Conservation (phyloP, 2,113 vertebrate genomes). For the Neodontobutis hainanensis region DNA sequence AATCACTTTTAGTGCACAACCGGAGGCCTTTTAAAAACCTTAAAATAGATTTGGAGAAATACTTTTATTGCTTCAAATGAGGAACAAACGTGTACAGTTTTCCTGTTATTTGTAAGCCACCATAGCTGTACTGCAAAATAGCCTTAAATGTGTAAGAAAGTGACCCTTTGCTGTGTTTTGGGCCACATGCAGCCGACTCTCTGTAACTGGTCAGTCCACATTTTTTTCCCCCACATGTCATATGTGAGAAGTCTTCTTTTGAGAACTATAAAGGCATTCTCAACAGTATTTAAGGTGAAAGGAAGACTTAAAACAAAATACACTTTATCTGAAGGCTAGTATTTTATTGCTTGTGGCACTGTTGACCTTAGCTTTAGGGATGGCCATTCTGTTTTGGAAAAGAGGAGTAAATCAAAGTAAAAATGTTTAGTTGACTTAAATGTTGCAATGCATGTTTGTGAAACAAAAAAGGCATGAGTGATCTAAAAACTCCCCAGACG, state of each 20-base stretch:
- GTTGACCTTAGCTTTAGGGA: slow-evolving; percentile 2
- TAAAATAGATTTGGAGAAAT: slow-evolving; percentile 1
- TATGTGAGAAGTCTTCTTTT: slow-evolving; percentile 54
- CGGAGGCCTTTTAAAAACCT: not conserved
- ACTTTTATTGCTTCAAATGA: not conserved
- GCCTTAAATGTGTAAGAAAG: not conserved
- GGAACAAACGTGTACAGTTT: not conserved
- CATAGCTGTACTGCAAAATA: not conserved
- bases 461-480: not conserved
- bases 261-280: not conserved
- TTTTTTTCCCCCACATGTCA: slow-evolving; percentile 52
- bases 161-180: slow-evolving; percentile 32
- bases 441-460: not conserved
- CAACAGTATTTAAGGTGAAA: slow-evolving; percentile 13
- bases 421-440: not conserved
- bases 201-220: slow-evolving; percentile 59
- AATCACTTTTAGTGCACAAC: not conserved
- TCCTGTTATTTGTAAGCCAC: not conserved
- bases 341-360: not conserved
- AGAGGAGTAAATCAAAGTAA: not conserved
- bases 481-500: not conserved
- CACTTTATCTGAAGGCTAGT: not conserved
- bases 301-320: not conserved
- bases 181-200: slow-evolving; percentile 12
- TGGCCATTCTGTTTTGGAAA: not conserved